phyloP scores from a whole-genome alignment of 2,113 vertebrate species.

The Neotragus pygmaeus region DNA sequence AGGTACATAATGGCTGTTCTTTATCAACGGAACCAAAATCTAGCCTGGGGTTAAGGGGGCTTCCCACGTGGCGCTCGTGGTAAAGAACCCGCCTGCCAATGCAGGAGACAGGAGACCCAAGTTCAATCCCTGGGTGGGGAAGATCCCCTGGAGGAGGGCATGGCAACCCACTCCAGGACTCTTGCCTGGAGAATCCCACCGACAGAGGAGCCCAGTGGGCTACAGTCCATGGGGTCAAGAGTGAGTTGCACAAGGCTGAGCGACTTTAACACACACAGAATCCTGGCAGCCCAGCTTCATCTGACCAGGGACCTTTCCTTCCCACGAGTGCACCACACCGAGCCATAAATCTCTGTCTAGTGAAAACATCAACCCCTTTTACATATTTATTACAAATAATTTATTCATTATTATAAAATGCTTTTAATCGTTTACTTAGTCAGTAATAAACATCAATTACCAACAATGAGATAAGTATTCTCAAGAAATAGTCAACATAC shows the following conservation, averaged over 20 bases:
- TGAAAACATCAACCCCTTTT: background rate
- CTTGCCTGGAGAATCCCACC: background rate
- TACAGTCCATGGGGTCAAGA: background rate
- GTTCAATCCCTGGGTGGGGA: background rate
- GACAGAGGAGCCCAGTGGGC: background rate
- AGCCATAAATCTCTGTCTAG: background rate
- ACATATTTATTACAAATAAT: background rate
- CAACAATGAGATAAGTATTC: background rate
- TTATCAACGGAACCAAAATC: background rate
- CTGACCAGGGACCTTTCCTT: background rate
- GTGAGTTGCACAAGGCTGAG: background rate
- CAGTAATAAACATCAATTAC: background rate
- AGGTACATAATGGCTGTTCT: background rate
- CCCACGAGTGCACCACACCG: background rate
- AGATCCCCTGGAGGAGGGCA: background rate
- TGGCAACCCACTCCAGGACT: background rate
- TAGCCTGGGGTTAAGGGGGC: background rate
- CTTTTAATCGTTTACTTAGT: background rate
- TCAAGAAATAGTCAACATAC: background rate
- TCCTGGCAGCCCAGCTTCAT: background rate
- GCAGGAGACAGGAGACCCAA: fast-evolving
- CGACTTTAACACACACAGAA: fast-evolving
- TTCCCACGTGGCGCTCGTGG: fast-evolving
- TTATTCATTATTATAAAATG: background rate
- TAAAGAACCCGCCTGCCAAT: background rate